Base-by-base conservation (phyloP, 1,140 invertebrate genomes). In the Bombus pyrosoma region DNA sequence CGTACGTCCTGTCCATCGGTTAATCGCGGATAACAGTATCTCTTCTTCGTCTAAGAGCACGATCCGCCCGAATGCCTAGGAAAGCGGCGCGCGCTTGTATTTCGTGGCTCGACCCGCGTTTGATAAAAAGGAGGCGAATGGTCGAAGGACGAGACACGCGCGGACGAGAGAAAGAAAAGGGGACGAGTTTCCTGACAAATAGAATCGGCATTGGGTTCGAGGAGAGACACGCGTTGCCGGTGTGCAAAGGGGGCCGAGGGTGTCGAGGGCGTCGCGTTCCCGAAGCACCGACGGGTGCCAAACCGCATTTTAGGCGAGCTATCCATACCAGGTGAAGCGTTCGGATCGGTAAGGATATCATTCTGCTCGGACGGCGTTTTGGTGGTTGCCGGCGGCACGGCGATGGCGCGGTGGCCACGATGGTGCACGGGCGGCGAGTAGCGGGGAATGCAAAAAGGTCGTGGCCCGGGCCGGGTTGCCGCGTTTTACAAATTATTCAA, bases 401-500 rank as follows among this genome's bases (percentile, higher is more conserved):
- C n/a, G 72, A 34, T 59, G 34, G 62, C 39, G n/a, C 15, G 59
- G 43, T 43, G 43, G 57, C 37, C 13, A 32, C 13, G 64, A 66
- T 18, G 32, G 62, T 53, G 22, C 18, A 53, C 47, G 47, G 18
- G 0, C 47, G 18, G 25, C 39, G 43, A 28, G 34, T 47, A n/a
- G 43, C 53, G 81, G 89, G 79, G 76, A 85, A 89, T 89, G 89
- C 85, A 90, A 91, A 91, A 90, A 90, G 89, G 87, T 87, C 90
- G 87, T 75, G 84, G 84, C 82, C 86, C 85, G 73, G 74, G 22
- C 73, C 68, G 47, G 85, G 76, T 69, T 86, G 84, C 86, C 90
- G 93, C 94, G 94, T 94, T 95, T 95, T 95, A 95, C 95, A 95
- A 95, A 95, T 95, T 95, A 95, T 95, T 95, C 95, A 95, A 95